A percentile compares a stretch with the other conserved stretches of the same genome.
Evolutionary conservation across 2,888 invertebrate species (phyloP).

Genomic region (Embidobia sp.): DNA sequence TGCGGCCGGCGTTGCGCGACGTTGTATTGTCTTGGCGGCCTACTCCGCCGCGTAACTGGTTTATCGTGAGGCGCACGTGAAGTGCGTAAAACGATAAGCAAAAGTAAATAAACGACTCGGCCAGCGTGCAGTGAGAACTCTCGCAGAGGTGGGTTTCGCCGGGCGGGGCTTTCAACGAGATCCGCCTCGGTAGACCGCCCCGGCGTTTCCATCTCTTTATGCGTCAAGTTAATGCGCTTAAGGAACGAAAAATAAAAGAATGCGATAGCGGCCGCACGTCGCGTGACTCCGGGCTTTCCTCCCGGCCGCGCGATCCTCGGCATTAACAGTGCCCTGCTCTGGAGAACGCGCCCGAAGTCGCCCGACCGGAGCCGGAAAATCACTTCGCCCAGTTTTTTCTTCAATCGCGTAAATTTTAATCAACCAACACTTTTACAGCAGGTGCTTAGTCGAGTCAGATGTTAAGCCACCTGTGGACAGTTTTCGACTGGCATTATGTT

Average conservation of each 20-base stretch:
- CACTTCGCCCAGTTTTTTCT: too few species aligned
- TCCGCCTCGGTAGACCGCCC: conserved; percentile 78
- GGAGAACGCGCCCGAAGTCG: neutral
- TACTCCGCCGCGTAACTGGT: conserved; percentile 56
- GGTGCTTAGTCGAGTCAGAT: neutral
- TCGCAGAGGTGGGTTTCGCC: conserved; percentile 66
- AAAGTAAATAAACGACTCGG: conserved; percentile 64
- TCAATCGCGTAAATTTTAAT: too few species aligned
- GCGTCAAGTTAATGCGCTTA: conserved; percentile 64
- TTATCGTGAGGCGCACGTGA: conserved; percentile 55
- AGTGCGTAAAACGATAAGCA: conserved; percentile 65
- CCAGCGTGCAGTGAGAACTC: conserved; percentile 56
- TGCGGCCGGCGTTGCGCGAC: conserved; percentile 20
- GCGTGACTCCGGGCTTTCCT: conserved; percentile 62
- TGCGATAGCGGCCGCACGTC: conserved; percentile 52
- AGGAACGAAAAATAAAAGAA: conserved; percentile 56
- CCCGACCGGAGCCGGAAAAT: too few species aligned
- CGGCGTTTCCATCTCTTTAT: conserved; percentile 68
- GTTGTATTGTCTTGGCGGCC: conserved; percentile 38
- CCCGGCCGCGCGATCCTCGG: conserved; percentile 31
- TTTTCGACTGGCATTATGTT: too few species aligned
- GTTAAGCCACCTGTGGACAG: too few species aligned
- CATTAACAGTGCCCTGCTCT: conserved; percentile 37
- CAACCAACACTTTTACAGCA: too few species aligned
- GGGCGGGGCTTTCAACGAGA: conserved; percentile 78